phyloP scores from a whole-genome alignment of 2,888 invertebrate genomes.

The Loripinus fragilis region DNA sequence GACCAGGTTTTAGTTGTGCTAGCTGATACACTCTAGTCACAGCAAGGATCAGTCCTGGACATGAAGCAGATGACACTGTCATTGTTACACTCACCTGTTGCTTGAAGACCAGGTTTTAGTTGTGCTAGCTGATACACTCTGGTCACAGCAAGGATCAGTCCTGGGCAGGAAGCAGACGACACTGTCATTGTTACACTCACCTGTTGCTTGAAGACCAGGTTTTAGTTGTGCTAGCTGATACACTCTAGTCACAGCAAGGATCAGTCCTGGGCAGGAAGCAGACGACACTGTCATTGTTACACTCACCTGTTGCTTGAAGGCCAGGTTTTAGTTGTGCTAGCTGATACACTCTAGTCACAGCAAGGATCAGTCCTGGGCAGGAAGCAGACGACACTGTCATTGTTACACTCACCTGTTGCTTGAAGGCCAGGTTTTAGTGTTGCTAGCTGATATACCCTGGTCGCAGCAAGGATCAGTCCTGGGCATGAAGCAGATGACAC shows the following conservation, averaged over 20 bases:
- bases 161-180: slow-evolving; percentile 75
- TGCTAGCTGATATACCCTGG: slow-evolving; percentile 64
- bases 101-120: slow-evolving; percentile 65
- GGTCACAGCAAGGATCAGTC: slow-evolving; percentile 72
- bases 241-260: slow-evolving; percentile 69
- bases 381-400: slow-evolving; percentile 75
- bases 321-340: slow-evolving; percentile 68
- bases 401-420: slow-evolving; percentile 51
- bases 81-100: slow-evolving; percentile 40
- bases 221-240: slow-evolving; percentile 66
- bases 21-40: too few relatives aligned
- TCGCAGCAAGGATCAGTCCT: slow-evolving; percentile 74
- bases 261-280: slow-evolving; percentile 74
- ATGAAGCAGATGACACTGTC: too few relatives aligned
- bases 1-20: too few relatives aligned
- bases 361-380: slow-evolving; percentile 73
- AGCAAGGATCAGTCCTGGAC: too few relatives aligned
- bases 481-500: slow-evolving; percentile 75
- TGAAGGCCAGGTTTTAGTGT: slow-evolving; percentile 65
- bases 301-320: slow-evolving; percentile 49
- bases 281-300: slow-evolving; percentile 74
- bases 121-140: slow-evolving; percentile 64
- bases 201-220: slow-evolving; percentile 58
- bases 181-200: slow-evolving; percentile 66
- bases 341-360: slow-evolving; percentile 67